Base-by-base conservation (phyloP, 2,797 vertebrate species). In the Myotis planiceps region DNA sequence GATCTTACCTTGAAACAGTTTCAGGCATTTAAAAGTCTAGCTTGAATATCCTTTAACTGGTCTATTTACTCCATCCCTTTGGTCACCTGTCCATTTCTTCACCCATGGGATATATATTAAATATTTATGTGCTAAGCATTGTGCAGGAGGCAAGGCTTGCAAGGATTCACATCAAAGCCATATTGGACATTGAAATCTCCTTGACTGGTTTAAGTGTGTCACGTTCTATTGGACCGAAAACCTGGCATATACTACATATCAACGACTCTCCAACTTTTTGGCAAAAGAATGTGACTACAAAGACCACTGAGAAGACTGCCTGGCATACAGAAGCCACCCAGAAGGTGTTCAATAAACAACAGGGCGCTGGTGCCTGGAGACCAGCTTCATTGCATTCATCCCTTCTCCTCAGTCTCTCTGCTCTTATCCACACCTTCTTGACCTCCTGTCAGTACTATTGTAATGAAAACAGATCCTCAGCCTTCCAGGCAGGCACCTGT, bases 111-210 rank as follows among this genome's bases (percentile, higher is more conserved):
- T 15, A 53, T 1, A 53, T 1, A 19, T 4, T 39, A 60, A 86
- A n/a, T 5, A 19, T 37, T 10, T 81, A 66, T 16, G 16, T 47
- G 58, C n/a, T 51, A 63, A 58, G 29, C 25, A 29, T 0, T 12
- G 39, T 60, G 51, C 21, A 15, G 32, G 65, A 23, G 23, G 23
- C 21, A 42, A 45, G 84, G 29, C 69, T 51, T 21, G 55, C 13
- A 68, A 81, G 49, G 75, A 81, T 55, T 74, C 47, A 63, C 9
- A 80, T 69, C 37, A n/a, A 79, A 93, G 71, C 19, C 47, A 66
- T 53, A 18, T 79, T 37, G 87, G 87, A 89, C 87, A 82, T 2
- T 84, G 90, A 88, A 81, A 72, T 79, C 32, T 49, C 90, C 49
- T 80, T 75, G 90, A 51, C 58, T 71, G 74, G 65, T 2, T 68